A percentile compares a stretch with the other conserved stretches of the same genome.
These are phyloP conservation scores for Encarsia formosa DNA, from an alignment of 2,888 invertebrate genomes.

Conservation along the genomic window DNA sequence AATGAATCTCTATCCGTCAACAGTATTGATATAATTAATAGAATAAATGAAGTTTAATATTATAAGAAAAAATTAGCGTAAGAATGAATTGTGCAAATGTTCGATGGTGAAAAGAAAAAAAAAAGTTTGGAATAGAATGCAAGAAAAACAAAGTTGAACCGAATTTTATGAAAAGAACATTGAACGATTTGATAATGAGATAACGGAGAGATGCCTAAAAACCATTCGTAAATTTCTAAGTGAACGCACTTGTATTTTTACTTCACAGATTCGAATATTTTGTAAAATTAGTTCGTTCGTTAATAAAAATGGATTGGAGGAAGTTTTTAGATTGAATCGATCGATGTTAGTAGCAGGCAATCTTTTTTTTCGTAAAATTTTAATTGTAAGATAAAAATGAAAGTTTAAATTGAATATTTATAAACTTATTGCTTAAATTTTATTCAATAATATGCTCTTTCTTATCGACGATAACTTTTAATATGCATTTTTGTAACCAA, in stretches of 20 bases:
- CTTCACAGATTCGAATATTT: too few species aligned
- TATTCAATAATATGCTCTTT: conserved; percentile 10
- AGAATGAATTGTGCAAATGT: conserved; percentile 45
- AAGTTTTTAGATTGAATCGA: too few species aligned
- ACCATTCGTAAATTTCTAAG: too few species aligned
- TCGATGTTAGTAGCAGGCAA: too few species aligned
- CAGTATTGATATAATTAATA: conserved; percentile 53
- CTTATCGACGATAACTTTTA: conserved; percentile 1
- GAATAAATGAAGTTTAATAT: conserved; percentile 50
- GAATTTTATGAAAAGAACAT: conserved; percentile 6
- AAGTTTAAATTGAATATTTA: too few species aligned
- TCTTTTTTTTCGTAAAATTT: too few species aligned
- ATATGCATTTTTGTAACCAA: conserved; percentile 7
- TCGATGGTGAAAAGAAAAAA: conserved; percentile 33
- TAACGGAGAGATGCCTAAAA: too few species aligned
- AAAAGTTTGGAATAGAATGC: conserved; percentile 22
- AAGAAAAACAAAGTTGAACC: conserved; percentile 23
- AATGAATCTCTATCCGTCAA: conserved; percentile 53
- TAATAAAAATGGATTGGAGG: too few species aligned
- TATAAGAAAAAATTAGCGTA: conserved; percentile 47
- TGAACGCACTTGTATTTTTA: too few species aligned
- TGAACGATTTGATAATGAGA: background rate
- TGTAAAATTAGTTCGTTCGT: too few species aligned
- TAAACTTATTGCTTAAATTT: too few species aligned
- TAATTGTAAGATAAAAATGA: too few species aligned